Conservation (phyloP, 2,113 vertebrate species). For the Gavialis gangeticus region DNA sequence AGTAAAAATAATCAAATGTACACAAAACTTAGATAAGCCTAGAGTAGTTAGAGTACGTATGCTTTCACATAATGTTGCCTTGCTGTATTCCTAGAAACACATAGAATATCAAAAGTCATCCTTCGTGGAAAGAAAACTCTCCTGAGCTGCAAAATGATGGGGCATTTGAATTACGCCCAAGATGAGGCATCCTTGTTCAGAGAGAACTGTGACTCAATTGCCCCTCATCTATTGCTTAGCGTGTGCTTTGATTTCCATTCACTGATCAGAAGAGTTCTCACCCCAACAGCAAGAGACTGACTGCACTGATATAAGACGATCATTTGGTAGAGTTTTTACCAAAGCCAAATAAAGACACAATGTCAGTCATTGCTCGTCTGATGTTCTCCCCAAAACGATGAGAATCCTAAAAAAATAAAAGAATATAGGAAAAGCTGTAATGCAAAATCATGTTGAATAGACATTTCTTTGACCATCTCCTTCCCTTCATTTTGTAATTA, state of each 20-base stretch:
- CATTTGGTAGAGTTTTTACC: constrained; percentile 83
- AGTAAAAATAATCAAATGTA: background rate
- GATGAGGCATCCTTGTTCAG: background rate
- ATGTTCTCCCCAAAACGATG: constrained; percentile 92
- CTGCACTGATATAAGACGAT: constrained; percentile 16
- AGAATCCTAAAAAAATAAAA: constrained; percentile 85
- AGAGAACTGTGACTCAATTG: constrained; percentile 1
- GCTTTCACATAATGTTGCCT: background rate
- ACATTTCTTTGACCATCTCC: background rate
- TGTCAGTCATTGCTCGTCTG: constrained; percentile 88
- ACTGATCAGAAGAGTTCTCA: constrained; percentile 18
- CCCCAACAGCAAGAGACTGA: background rate
- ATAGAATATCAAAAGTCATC: background rate
- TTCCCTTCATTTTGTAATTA: background rate
- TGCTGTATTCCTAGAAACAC: background rate
- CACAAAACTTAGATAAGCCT: constrained; percentile 3
- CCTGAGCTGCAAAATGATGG: background rate
- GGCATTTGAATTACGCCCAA: background rate
- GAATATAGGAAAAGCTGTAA: background rate
- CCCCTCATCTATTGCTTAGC: background rate
- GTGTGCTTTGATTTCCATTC: constrained; percentile 35
- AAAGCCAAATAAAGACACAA: constrained; percentile 83
- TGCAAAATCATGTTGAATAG: background rate
- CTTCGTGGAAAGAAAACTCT: constrained; percentile 42
- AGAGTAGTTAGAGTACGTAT: background rate